These are phyloP conservation scores for Drosophila pegasa DNA, from an alignment of 2,888 invertebrate species.

Conservation along the genomic window DNA sequence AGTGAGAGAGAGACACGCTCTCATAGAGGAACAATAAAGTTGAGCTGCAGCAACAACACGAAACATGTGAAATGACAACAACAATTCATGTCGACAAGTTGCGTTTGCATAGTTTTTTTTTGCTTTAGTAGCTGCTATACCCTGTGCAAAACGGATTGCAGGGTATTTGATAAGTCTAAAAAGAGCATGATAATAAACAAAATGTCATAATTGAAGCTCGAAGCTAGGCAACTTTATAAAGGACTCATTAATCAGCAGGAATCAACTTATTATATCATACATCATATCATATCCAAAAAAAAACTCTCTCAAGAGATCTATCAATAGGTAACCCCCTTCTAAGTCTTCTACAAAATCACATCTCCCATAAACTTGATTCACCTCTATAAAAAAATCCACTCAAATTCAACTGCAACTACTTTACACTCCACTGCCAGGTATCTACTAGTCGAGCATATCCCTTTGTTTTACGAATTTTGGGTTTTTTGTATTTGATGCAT, in stretches of 20 bases:
- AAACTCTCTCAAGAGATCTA: too few relatives aligned
- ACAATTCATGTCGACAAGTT: conserved; percentile 78
- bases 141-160: conserved; percentile 9
- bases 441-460: not conserved
- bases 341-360: too few relatives aligned
- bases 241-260: too few relatives aligned
- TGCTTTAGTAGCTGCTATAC: not conserved
- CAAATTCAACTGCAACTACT: not conserved
- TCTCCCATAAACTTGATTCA: not conserved
- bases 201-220: too few relatives aligned
- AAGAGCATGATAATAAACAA: too few relatives aligned
- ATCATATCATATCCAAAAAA: too few relatives aligned
- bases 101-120: conserved; percentile 58
- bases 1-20: too few relatives aligned
- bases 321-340: too few relatives aligned
- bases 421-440: not conserved
- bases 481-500: conserved; percentile 45
- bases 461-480: too few relatives aligned
- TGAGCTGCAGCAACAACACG: conserved; percentile 37
- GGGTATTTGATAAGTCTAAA: too few relatives aligned
- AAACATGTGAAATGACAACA: conserved; percentile 63
- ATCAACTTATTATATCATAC: too few relatives aligned
- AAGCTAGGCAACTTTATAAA: too few relatives aligned
- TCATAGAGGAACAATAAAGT: conserved; percentile 39
- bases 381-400: not conserved